These are phyloP conservation scores for Leiothrix lutea DNA, from an alignment of 2,113 vertebrate species.

Conservation along the genomic window DNA sequence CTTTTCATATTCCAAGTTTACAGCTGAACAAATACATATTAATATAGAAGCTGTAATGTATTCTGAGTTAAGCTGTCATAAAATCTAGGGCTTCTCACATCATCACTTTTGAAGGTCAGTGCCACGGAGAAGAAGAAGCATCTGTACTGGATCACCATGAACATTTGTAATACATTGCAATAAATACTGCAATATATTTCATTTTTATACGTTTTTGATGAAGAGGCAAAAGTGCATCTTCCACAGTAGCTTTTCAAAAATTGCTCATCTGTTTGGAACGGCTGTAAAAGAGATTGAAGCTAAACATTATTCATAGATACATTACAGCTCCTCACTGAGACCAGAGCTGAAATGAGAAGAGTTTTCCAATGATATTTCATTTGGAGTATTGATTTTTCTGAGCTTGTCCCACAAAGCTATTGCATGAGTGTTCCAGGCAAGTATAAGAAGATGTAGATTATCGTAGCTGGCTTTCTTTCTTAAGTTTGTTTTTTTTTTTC, in stretches of 20 bases:
- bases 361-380: conserved; percentile 45
- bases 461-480: background rate
- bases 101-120: conserved; percentile 76
- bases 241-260: conserved; percentile 73
- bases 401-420: background rate
- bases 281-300: conserved; percentile 66
- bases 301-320: conserved; percentile 71
- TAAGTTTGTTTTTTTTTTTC: background rate
- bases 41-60: conserved; percentile 60
- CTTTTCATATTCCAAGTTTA: conserved; percentile 69
- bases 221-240: conserved; percentile 77
- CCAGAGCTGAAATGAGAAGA: conserved; percentile 45
- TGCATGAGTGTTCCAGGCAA: background rate
- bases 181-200: conserved; percentile 75
- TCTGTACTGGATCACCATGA: conserved; percentile 57
- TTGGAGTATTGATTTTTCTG: conserved; percentile 53
- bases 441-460: conserved; percentile 9
- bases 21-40: conserved; percentile 69
- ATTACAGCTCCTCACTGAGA: conserved; percentile 37
- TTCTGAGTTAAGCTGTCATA: conserved; percentile 73
- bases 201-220: conserved; percentile 76
- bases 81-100: conserved; percentile 70
- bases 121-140: conserved; percentile 54
- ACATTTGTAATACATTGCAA: conserved; percentile 65
- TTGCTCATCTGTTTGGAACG: conserved; percentile 69